Conservation (phyloP, 2,888 invertebrate species). For the Clusia tigrina region DNA sequence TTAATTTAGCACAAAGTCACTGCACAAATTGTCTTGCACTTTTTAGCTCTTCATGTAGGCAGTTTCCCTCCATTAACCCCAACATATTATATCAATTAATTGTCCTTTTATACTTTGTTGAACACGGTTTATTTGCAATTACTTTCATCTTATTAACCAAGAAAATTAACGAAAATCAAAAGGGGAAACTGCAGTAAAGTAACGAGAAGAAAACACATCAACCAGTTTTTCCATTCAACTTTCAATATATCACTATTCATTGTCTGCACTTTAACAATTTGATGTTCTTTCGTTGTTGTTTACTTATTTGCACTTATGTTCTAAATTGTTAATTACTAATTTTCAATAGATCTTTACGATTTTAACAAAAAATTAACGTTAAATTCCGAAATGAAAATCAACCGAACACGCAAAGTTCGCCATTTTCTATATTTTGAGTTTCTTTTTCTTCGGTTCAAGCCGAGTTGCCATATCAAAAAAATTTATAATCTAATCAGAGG, state of each 20-base stretch:
- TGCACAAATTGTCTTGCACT: neutral
- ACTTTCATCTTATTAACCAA: no score
- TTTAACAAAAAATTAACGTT: slow-evolving; percentile 41
- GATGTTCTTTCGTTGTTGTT: slow-evolving; percentile 12
- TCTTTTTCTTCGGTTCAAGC: slow-evolving; percentile 37
- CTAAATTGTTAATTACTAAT: slow-evolving; percentile 10
- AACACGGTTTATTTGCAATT: no score
- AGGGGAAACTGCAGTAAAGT: neutral
- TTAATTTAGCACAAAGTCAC: neutral
- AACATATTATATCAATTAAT: no score
- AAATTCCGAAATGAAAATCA: slow-evolving; percentile 50
- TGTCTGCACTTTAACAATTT: neutral
- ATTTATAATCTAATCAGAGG: no score
- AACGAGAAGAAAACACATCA: neutral
- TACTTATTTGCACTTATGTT: neutral
- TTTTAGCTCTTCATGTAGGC: no score
- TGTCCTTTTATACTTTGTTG: no score
- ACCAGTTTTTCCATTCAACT: slow-evolving; percentile 24
- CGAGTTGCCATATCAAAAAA: no score
- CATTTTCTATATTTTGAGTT: slow-evolving; percentile 49
- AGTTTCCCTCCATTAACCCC: no score
- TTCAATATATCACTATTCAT: slow-evolving; percentile 25
- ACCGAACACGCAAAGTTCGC: slow-evolving; percentile 49
- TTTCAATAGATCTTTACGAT: slow-evolving; percentile 22
- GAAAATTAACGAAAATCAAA: neutral